These are phyloP conservation scores for Lepas anatifera DNA, from an alignment of 2,888 invertebrate genomes.

Conservation along the genomic window DNA sequence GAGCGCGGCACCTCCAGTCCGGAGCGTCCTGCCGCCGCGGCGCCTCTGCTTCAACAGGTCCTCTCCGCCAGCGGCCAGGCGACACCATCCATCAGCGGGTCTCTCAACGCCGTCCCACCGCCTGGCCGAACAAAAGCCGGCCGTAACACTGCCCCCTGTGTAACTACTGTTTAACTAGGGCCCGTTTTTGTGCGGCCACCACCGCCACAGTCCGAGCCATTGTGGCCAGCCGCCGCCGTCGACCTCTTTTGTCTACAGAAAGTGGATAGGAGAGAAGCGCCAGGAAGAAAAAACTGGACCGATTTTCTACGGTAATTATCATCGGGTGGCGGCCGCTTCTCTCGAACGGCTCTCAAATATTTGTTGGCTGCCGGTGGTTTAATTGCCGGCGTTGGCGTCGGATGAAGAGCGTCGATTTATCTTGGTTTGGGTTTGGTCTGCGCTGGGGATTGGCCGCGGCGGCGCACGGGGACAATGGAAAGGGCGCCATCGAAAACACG, in stretches of 20 bases:
- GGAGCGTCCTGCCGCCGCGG: too few species aligned
- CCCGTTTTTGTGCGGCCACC: background rate
- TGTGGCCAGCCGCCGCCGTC: background rate
- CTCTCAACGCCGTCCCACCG: background rate
- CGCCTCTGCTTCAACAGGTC: too few species aligned
- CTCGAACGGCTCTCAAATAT: slow-evolving; percentile 3
- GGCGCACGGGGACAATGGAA: background rate
- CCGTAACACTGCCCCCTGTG: background rate
- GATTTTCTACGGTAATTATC: background rate
- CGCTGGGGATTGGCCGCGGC: background rate
- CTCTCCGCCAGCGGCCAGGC: too few species aligned
- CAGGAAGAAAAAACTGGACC: slow-evolving; percentile 10
- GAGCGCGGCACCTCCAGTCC: too few species aligned
- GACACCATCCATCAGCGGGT: background rate
- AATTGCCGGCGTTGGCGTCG: background rate
- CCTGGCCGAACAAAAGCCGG: slow-evolving; percentile 1
- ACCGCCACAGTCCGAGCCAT: background rate
- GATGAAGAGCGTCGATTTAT: background rate
- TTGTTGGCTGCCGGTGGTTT: background rate
- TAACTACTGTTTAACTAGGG: slow-evolving; percentile 8
- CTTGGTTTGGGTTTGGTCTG: background rate
- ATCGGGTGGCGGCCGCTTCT: too few species aligned
- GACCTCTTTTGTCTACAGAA: background rate
- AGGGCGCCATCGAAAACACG: background rate
- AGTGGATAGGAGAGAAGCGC: background rate